Evolutionary conservation across 2,888 invertebrate species (phyloP).

Genomic region (Diplazon laetatorius): DNA sequence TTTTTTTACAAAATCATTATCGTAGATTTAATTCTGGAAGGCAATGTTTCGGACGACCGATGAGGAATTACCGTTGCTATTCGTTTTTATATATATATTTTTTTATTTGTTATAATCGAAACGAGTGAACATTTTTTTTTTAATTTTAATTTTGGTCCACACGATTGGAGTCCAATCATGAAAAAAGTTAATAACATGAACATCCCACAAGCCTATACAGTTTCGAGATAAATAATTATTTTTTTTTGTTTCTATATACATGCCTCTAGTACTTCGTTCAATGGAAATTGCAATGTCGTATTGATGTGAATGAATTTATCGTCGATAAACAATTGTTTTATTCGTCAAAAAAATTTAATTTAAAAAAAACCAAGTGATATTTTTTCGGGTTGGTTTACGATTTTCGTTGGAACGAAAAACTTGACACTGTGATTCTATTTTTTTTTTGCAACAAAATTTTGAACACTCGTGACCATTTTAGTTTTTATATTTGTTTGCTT

Average conservation of each 20-base stretch:
- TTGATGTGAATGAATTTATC: neutral
- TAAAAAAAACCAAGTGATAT: neutral
- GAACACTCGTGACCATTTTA: neutral
- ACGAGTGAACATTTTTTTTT: neutral
- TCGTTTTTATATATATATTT: neutral
- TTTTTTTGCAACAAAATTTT: too few relatives aligned
- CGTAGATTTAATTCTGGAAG: constrained; percentile 22
- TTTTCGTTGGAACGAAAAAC: neutral
- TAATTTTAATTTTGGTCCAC: too few relatives aligned
- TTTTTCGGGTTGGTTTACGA: neutral
- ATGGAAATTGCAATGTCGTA: neutral
- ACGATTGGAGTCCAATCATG: too few relatives aligned
- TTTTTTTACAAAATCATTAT: constrained; percentile 43
- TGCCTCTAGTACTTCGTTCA: neutral
- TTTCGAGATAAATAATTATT: neutral
- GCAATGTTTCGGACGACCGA: constrained; percentile 14
- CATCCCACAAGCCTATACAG: too few relatives aligned
- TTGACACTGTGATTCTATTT: too few relatives aligned
- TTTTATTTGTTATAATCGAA: neutral
- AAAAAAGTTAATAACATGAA: too few relatives aligned
- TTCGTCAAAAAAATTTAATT: neutral
- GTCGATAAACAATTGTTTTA: neutral
- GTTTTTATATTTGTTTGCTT: neutral
- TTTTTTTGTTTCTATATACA: neutral
- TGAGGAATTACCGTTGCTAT: neutral